These are phyloP conservation scores for Panulirus ornatus DNA, from an alignment of 1,140 invertebrate species.

Conservation along the genomic window DNA sequence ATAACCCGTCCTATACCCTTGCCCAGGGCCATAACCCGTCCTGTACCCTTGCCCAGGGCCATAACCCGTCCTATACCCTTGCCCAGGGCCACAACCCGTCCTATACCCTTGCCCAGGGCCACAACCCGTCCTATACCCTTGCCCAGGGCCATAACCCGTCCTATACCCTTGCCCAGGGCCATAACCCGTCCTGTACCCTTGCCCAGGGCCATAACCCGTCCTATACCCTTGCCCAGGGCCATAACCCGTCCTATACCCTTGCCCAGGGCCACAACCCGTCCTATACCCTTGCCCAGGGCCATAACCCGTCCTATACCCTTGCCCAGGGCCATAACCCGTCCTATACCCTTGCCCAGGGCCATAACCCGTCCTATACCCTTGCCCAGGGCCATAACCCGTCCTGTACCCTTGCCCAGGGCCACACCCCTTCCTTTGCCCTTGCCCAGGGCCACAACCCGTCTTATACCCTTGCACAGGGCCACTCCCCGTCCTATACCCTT, in stretches of 20 bases:
- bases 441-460: neutral
- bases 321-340: neutral
- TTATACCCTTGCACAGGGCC: neutral
- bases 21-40: too few species aligned
- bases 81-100: neutral
- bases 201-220: neutral
- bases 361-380: neutral
- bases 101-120: neutral
- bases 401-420: neutral
- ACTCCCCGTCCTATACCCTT: neutral
- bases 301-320: neutral
- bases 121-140: neutral
- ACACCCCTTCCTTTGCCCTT: neutral
- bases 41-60: too few species aligned
- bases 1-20: neutral
- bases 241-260: neutral
- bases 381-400: neutral
- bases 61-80: too few species aligned
- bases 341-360: neutral
- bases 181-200: too few species aligned
- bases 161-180: too few species aligned
- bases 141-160: too few species aligned
- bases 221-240: neutral
- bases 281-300: too few species aligned
- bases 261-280: too few species aligned